A percentile compares a stretch with the other conserved stretches of the same genome.
These are phyloP conservation scores for Orchestes rusci DNA, from an alignment of 2,888 invertebrate genomes.

Conservation along the genomic window DNA sequence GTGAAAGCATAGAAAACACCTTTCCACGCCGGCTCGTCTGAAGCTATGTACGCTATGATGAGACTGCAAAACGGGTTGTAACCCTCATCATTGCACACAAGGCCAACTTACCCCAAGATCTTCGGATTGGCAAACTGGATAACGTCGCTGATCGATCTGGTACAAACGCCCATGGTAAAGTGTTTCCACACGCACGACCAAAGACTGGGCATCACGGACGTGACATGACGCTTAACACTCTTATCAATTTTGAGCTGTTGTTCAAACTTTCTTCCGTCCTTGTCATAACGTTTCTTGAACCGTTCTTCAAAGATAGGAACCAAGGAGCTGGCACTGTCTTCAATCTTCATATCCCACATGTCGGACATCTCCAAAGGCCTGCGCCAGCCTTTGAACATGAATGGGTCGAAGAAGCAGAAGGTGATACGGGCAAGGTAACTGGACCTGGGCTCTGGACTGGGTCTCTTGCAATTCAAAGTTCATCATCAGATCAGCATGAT, in stretches of 20 bases:
- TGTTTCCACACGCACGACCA: constrained; percentile 47
- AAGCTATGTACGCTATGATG: constrained; percentile 39
- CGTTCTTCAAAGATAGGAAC: constrained; percentile 62
- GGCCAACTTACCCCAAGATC: constrained; percentile 46
- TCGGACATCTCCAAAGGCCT: constrained; percentile 46
- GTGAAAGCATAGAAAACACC: constrained; percentile 50
- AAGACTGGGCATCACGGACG: constrained; percentile 45
- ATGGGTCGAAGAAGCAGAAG: constrained; percentile 44
- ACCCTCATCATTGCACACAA: too few relatives aligned
- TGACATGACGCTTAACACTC: constrained; percentile 1
- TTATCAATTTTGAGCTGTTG: too few relatives aligned
- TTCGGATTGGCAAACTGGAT: constrained; percentile 51
- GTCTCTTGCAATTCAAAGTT: constrained; percentile 19
- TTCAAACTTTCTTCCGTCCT: constrained; percentile 43
- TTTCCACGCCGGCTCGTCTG: constrained; percentile 45
- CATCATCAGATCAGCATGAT: too few relatives aligned
- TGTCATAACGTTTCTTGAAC: constrained; percentile 54
- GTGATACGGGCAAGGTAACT: constrained; percentile 26
- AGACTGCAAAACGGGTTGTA: constrained; percentile 19
- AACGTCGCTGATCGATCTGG: constrained; percentile 47
- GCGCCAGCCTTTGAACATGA: constrained; percentile 47
- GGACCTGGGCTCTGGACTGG: constrained; percentile 27
- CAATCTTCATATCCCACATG: constrained; percentile 47
- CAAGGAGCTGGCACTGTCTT: constrained; percentile 65
- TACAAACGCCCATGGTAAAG: constrained; percentile 44